Evolutionary conservation across 92 coral and sea anemone genomes (phyloP).

Genomic region (Phenganax marumi): DNA sequence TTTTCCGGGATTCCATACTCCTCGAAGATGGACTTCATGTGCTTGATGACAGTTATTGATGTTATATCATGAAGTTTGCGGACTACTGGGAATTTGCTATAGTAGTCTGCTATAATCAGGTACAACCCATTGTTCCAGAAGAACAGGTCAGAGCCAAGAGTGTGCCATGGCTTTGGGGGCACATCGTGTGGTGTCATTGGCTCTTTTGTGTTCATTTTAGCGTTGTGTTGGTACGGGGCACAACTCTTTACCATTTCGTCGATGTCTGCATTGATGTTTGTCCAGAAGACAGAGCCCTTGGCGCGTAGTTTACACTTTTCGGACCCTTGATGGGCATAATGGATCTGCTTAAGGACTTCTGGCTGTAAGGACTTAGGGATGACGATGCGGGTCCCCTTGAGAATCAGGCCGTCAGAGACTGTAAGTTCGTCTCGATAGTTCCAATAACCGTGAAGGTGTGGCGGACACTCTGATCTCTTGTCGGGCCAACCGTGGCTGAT

Average conservation of each 20-base stretch:
- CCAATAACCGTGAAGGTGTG: no score
- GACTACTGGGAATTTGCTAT: conserved; percentile 63
- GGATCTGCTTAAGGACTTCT: conserved; percentile 48
- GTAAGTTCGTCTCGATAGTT: no score
- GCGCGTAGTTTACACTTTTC: conserved; percentile 63
- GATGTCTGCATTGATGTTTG: conserved; percentile 57
- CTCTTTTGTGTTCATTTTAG: conserved; percentile 61
- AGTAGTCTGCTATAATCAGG: conserved; percentile 56
- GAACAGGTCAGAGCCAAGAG: conserved; percentile 54
- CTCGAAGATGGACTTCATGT: conserved; percentile 62
- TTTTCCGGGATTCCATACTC: conserved; percentile 64
- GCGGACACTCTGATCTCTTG: no score
- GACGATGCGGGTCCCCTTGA: conserved; percentile 39
- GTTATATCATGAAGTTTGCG: conserved; percentile 13
- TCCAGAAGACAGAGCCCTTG: conserved; percentile 64
- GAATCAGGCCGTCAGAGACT: no score
- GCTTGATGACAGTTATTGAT: conserved; percentile 51
- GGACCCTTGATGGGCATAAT: conserved; percentile 45
- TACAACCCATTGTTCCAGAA: conserved; percentile 60
- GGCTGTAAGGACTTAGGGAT: conserved; percentile 47
- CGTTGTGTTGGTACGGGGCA: conserved; percentile 64
- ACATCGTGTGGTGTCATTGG: conserved; percentile 63
- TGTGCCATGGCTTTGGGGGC: conserved; percentile 69
- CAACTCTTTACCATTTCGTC: conserved; percentile 57
- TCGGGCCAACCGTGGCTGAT: no score